These are phyloP conservation scores for Poecile atricapillus DNA, from an alignment of 2,113 vertebrate genomes.

Conservation along the genomic window DNA sequence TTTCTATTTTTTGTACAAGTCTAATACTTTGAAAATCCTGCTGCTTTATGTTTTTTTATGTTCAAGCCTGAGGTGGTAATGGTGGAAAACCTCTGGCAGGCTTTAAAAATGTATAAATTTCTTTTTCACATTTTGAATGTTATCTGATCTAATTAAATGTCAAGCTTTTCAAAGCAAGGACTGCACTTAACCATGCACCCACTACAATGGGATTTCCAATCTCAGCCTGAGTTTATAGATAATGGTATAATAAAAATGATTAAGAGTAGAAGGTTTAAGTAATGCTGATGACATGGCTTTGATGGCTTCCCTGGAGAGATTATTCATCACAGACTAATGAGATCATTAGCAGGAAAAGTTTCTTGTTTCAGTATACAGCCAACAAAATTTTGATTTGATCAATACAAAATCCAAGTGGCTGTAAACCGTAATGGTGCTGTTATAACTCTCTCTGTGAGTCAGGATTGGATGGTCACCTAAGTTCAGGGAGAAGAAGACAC, in stretches of 20 bases:
- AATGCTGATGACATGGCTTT: neutral
- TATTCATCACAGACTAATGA: slow-evolving; percentile 9
- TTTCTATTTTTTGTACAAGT: neutral
- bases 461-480: neutral
- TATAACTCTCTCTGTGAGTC: neutral
- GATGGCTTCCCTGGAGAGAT: neutral
- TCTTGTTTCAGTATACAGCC: neutral
- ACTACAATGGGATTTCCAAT: neutral
- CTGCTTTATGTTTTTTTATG: rapidly evolving
- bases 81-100: neutral
- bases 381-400: neutral
- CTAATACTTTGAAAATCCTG: neutral
- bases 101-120: neutral
- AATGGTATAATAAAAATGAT: neutral
- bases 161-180: neutral
- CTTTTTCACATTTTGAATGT: neutral
- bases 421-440: neutral
- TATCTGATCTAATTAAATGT: neutral
- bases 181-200: neutral
- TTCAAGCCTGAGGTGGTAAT: neutral
- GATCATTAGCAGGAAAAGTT: neutral
- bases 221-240: neutral
- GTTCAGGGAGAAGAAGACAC: neutral
- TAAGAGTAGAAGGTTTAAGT: neutral
- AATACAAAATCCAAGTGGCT: neutral